A percentile compares a stretch with the other conserved stretches of the same genome.
Evolutionary conservation across 2,797 vertebrate species (phyloP).

Genomic region (Mareca penelope): DNA sequence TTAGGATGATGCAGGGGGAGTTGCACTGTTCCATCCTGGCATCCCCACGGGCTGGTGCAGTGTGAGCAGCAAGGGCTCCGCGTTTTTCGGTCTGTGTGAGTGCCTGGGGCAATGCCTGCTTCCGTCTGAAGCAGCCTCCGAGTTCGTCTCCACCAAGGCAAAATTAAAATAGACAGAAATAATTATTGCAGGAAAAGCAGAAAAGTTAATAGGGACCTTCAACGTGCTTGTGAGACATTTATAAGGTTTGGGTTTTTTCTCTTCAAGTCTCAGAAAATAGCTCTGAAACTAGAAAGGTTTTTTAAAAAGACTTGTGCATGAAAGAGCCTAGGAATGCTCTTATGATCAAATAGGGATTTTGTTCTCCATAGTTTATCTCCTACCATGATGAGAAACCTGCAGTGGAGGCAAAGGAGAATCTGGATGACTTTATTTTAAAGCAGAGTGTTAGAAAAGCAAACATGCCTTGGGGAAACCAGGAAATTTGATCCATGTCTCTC

Average conservation of each 20-base stretch:
- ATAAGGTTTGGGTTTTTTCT: background rate
- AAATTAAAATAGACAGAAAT: slow-evolving; percentile 76
- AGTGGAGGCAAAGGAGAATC: background rate
- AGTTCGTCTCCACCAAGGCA: slow-evolving; percentile 23
- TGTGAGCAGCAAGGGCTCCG: rapidly evolving
- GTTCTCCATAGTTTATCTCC: background rate
- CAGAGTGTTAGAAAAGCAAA: background rate
- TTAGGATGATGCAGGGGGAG: background rate
- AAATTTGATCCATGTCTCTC: background rate
- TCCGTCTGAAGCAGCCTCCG: background rate
- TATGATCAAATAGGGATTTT: background rate
- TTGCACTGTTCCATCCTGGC: background rate
- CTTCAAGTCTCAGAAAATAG: background rate
- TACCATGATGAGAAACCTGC: background rate
- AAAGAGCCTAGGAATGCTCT: background rate
- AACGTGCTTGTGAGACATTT: background rate
- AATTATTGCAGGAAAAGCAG: slow-evolving; percentile 66
- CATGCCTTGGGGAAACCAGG: background rate
- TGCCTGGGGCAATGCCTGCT: background rate
- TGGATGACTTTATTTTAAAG: background rate
- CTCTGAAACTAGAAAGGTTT: background rate
- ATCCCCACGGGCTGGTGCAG: background rate
- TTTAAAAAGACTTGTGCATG: background rate
- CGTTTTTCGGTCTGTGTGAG: rapidly evolving
- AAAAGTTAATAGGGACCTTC: slow-evolving; percentile 58